Evolutionary conservation across 2,888 invertebrate genomes (phyloP), one percentile per base, ranked within the genome.

Genomic region (Dolomedes plantarius): DNA sequence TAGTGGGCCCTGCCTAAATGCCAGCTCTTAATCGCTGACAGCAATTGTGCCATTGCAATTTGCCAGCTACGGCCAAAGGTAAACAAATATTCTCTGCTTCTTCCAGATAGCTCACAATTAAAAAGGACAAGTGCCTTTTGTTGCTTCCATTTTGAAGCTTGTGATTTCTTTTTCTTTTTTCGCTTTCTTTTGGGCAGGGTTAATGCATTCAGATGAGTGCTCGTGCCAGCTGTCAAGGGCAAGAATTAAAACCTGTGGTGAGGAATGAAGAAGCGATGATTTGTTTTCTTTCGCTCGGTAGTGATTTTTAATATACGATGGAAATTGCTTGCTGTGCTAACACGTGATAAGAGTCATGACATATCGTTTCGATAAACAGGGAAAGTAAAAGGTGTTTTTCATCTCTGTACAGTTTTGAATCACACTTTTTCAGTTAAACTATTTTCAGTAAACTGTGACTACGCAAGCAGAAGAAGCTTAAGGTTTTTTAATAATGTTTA

Each of bases 11-110:
- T 71, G 76, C 69, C 64, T 76, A 72, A 64, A 50, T 29, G 76
- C 71, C 82, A 72, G 82, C 64, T 56, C 69, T 77, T 85, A 85
- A 85, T 85, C 83, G 68, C 73, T 76, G 76, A 71, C 76, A 76
- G 41, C 36, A 28, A 9, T 62, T 41, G 39, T 65, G 27, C 77
- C 41, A 36, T 56, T 67, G 64, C 82, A 68, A 77, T 77, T 68
- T 73, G 36, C 77, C 32, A 32, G 31, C 67, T 67, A 31, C 3
- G 32, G 50, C 80, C 62, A 41, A 71, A n/a, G 72, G 72, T 65
- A 83, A 83, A 83, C 82, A 76, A 64, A 75, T 32, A 41, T 23
- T 27, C 27, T 36, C 39, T 7, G 7, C 68, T 41, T 27, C 31
- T 32, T 36, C 29, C 11, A 16, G 68, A 41, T 23, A 68, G 72